Evolutionary conservation across 2,113 vertebrate genomes (phyloP).

Genomic region (Apteryx owenii): DNA sequence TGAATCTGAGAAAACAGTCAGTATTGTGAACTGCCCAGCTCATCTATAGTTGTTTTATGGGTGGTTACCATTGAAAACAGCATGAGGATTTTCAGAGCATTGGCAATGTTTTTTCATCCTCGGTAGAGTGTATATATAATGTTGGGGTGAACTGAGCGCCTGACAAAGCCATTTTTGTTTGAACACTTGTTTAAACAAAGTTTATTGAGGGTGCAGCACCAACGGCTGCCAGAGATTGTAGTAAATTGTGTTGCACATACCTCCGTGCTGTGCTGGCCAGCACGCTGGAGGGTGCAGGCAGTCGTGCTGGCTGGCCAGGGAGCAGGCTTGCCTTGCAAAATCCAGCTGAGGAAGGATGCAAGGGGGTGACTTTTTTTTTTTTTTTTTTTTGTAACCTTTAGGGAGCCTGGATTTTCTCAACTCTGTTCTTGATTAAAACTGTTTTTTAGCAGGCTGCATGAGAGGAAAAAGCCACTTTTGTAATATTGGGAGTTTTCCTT

Average conservation of each 20-base stretch:
- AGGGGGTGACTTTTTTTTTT: not conserved
- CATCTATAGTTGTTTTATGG: not conserved
- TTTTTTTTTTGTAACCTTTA: not conserved
- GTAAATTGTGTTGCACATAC: not conserved
- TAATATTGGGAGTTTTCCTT: not conserved
- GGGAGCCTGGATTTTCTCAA: not conserved
- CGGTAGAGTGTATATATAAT: not conserved
- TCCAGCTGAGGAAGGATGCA: not conserved
- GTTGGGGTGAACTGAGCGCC: not conserved
- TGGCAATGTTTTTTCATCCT: not conserved
- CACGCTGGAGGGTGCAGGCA: not conserved
- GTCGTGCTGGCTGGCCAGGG: not conserved
- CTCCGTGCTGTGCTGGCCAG: not conserved
- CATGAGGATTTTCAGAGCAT: not conserved
- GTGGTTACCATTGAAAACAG: not conserved
- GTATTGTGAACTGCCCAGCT: not conserved
- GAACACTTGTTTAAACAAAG: slow-evolving; percentile 21
- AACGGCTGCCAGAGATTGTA: not conserved
- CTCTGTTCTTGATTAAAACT: not conserved
- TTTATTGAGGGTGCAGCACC: slow-evolving; percentile 49
- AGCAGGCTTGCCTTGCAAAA: not conserved
- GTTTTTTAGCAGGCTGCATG: not conserved
- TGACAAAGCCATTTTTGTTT: slow-evolving; percentile 26
- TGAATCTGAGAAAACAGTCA: not conserved
- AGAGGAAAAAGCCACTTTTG: not conserved